These are phyloP conservation scores for Pampusana beccarii DNA, from an alignment of 2,113 vertebrate species.

Conservation along the genomic window DNA sequence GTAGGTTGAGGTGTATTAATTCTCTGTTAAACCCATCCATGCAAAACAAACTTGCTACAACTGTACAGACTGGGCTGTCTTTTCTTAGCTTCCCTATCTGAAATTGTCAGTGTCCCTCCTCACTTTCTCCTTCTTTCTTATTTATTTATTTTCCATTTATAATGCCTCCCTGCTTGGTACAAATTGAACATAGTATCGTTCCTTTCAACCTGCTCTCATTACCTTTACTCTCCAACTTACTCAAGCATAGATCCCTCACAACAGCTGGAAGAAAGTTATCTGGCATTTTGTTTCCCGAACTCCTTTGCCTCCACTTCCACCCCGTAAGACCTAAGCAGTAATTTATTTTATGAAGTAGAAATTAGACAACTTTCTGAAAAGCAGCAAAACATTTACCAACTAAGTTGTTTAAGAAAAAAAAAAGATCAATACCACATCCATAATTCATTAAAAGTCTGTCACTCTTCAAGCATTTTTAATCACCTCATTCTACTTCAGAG, in stretches of 20 bases:
- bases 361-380: not conserved
- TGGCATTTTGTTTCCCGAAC: not conserved
- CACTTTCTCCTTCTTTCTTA: not conserved
- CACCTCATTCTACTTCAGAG: not conserved
- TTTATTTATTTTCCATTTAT: not conserved
- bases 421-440: not conserved
- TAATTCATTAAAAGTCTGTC: conserved; percentile 47
- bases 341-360: not conserved
- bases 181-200: not conserved
- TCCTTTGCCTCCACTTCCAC: not conserved
- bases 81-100: not conserved
- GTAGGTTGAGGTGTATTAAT: not conserved
- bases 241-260: not conserved
- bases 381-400: not conserved
- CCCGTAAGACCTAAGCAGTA: not conserved
- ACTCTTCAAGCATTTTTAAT: not conserved
- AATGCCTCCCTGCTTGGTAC: not conserved
- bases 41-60: not conserved
- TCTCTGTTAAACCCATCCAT: not conserved
- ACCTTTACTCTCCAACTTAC: not conserved
- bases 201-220: not conserved
- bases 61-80: not conserved
- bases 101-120: not conserved
- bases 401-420: not conserved
- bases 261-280: not conserved